A percentile compares a stretch with the other conserved stretches of the same genome.
Conservation (phyloP, 2,113 vertebrate genomes). For the Perca flavescens region DNA sequence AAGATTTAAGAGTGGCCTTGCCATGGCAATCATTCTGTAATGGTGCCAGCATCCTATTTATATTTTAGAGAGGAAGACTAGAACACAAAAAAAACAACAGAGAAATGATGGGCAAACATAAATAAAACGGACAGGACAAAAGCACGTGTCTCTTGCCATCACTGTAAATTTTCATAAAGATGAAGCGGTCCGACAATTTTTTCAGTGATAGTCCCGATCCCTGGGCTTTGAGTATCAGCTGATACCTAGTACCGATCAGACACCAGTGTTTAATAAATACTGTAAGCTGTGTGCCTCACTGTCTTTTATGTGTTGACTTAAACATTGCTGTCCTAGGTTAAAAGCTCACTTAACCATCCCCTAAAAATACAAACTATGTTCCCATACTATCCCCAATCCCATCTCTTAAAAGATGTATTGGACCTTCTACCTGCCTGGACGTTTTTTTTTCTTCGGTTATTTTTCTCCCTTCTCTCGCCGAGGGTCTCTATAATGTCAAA, state of each 20-base stretch:
- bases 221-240: too few species aligned
- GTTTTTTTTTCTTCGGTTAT: not conserved
- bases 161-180: not conserved
- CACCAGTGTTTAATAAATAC: too few species aligned
- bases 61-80: not conserved
- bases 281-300: too few species aligned
- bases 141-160: not conserved
- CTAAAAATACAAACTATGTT: not conserved
- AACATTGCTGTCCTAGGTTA: not conserved
- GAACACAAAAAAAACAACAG: conserved; percentile 2
- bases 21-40: not conserved
- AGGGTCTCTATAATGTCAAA: conserved; percentile 6
- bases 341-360: not conserved
- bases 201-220: too few species aligned
- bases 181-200: too few species aligned
- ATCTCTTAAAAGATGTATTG: not conserved
- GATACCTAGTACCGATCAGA: too few species aligned
- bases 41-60: conserved; percentile 8
- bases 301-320: too few species aligned
- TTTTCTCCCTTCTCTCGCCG: not conserved
- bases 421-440: not conserved
- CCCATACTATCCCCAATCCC: not conserved
- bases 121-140: not conserved
- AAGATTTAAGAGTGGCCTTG: conserved; percentile 31
- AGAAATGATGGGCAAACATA: not conserved